A percentile compares a stretch with the other conserved stretches of the same genome.
Conservation (phyloP, 2,113 vertebrate species). For the Dasyornis broadbenti region DNA sequence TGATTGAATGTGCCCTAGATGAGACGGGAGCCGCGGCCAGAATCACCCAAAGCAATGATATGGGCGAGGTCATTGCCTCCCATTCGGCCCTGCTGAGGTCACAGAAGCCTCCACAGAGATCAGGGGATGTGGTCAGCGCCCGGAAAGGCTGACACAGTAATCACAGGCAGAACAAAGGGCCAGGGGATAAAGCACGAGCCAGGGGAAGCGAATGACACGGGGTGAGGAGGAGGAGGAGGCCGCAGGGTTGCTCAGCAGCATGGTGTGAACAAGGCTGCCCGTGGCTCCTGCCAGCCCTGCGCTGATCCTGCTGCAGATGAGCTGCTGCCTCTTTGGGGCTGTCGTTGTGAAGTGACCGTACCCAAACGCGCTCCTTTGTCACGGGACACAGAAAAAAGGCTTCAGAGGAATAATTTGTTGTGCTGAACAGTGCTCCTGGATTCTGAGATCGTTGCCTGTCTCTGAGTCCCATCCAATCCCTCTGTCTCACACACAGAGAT, state of each 20-base stretch:
- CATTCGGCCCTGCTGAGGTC: background rate
- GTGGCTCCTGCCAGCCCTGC: background rate
- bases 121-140: background rate
- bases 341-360: background rate
- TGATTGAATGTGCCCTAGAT: background rate
- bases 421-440: background rate
- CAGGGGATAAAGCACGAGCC: background rate
- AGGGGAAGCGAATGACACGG: background rate
- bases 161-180: background rate
- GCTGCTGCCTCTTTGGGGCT: background rate
- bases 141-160: slow-evolving; percentile 6
- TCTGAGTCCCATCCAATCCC: background rate
- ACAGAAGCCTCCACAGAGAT: slow-evolving; percentile 3
- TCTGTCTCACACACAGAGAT: background rate
- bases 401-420: background rate
- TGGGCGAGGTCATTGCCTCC: slow-evolving; percentile 4
- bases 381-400: background rate
- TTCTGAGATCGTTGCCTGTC: background rate
- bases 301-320: background rate
- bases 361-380: background rate
- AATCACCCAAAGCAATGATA: background rate
- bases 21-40: background rate
- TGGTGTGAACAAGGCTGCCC: background rate
- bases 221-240: background rate
- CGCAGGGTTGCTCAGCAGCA: slow-evolving; percentile 9